Evolutionary conservation across 2,113 vertebrate species (phyloP).

Genomic region (Engystomops pustulosus): DNA sequence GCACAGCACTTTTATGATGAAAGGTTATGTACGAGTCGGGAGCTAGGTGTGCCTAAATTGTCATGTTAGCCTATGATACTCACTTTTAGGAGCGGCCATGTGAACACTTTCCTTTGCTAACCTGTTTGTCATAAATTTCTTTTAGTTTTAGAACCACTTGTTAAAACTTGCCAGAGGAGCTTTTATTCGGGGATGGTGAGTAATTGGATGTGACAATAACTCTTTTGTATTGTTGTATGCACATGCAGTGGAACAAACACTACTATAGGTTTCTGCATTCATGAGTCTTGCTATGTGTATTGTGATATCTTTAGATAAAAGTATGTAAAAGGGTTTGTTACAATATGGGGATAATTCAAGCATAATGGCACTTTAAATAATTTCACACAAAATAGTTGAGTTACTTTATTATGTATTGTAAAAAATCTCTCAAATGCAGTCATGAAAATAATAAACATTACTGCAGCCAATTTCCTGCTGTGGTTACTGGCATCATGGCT

Average conservation of each 20-base stretch:
- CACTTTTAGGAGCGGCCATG: slow-evolving; percentile 24
- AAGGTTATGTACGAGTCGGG: not conserved
- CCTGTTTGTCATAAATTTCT: slow-evolving; percentile 17
- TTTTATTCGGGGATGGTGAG: not conserved
- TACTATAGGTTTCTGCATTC: not conserved
- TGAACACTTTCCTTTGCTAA: slow-evolving; percentile 26
- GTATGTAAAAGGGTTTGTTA: no score
- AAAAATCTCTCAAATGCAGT: no score
- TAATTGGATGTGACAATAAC: not conserved
- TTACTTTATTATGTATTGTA: no score
- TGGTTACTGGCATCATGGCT: no score
- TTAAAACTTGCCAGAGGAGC: slow-evolving; percentile 2
- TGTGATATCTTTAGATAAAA: no score
- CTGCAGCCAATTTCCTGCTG: no score
- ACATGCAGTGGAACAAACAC: not conserved
- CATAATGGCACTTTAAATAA: no score
- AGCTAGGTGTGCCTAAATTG: not conserved
- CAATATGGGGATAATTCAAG: no score
- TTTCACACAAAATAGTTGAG: no score
- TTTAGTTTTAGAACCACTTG: not conserved
- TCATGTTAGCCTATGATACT: not conserved
- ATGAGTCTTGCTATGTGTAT: no score
- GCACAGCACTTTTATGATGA: not conserved
- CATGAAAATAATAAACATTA: no score
- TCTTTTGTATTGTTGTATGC: not conserved